Evolutionary conservation across 2,888 invertebrate species (phyloP).

Genomic region (Tetramorium bicarinatum): DNA sequence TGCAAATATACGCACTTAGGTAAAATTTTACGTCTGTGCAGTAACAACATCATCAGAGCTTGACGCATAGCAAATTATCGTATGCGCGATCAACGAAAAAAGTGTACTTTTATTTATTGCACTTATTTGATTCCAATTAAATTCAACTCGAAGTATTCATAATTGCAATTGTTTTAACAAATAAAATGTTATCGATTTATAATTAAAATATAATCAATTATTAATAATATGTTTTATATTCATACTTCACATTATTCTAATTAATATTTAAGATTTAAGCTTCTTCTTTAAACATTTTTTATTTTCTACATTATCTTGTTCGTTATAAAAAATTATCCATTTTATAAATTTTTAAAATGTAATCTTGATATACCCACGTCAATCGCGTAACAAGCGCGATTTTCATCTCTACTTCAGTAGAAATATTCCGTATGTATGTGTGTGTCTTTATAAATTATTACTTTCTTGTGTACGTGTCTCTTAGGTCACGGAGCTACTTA

Average conservation of each 20-base stretch:
- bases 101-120: background rate
- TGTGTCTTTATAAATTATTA: constrained; percentile 38
- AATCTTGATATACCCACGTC: background rate
- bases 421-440: constrained; percentile 6
- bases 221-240: background rate
- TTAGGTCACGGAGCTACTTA: constrained; percentile 35
- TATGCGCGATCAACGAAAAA: constrained; percentile 4
- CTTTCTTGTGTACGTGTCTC: constrained; percentile 25
- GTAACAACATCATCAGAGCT: constrained; percentile 34
- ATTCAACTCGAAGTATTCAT: constrained; percentile 48
- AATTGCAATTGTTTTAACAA: constrained; percentile 13
- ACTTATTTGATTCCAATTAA: constrained; percentile 42
- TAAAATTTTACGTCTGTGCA: constrained; percentile 12
- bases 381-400: background rate
- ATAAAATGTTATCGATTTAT: background rate
- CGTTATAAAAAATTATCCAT: background rate
- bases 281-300: background rate
- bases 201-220: background rate
- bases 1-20: constrained; percentile 61
- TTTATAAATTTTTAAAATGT: background rate
- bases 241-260: background rate
- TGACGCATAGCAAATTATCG: background rate
- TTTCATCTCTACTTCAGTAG: background rate
- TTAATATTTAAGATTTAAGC: background rate
- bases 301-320: background rate